Evolutionary conservation across 2,888 invertebrate species (phyloP).

Genomic region (Arctia plantaginis): DNA sequence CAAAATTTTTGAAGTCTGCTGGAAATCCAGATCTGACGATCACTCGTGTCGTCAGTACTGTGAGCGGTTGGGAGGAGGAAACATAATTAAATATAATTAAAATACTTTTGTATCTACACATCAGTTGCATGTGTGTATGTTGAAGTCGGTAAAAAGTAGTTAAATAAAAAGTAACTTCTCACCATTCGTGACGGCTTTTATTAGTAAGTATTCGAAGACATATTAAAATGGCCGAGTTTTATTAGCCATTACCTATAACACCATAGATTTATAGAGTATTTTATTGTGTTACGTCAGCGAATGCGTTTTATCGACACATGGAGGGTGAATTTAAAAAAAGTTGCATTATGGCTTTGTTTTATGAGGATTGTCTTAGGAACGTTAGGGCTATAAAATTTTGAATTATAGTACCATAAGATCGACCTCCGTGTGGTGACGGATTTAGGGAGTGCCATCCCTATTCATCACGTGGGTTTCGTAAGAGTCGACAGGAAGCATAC

Average conservation of each 20-base stretch:
- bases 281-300: slow-evolving; percentile 48
- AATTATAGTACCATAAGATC: not conserved
- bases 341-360: slow-evolving; percentile 25
- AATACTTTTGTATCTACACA: no score
- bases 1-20: no score
- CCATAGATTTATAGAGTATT: slow-evolving; percentile 35
- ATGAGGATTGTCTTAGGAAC: not conserved
- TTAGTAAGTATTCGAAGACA: slow-evolving; percentile 6
- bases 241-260: slow-evolving; percentile 29
- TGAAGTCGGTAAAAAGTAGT: not conserved
- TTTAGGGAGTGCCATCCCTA: no score
- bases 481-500: no score
- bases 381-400: not conserved
- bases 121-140: not conserved
- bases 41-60: no score
- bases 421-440: no score
- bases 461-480: no score
- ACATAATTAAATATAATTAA: no score
- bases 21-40: no score
- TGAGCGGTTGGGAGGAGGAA: no score
- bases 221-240: slow-evolving; percentile 38
- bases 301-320: slow-evolving; percentile 41
- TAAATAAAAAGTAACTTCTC: not conserved
- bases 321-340: slow-evolving; percentile 23
- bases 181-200: not conserved